phyloP scores from a whole-genome alignment of 2,797 vertebrate species.

The Nannoperca australis region DNA sequence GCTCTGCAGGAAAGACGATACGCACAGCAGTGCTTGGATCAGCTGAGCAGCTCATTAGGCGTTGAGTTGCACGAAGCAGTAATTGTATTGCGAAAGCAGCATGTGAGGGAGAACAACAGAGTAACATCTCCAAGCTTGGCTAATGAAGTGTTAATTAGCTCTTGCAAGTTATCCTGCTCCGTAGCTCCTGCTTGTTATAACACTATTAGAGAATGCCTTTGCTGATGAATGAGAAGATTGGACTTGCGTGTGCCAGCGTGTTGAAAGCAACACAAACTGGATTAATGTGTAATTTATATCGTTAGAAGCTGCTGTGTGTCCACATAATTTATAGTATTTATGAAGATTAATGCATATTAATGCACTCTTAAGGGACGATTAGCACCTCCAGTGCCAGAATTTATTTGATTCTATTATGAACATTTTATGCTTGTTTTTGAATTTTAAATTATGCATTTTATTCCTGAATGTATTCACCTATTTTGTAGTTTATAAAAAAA shows the following conservation, averaged over 20 bases:
- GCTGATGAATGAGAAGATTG: conserved; percentile 41
- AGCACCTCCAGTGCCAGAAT: conserved; percentile 56
- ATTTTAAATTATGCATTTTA: conserved; percentile 25
- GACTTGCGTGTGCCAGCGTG: conserved; percentile 9
- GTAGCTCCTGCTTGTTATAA: conserved; percentile 49
- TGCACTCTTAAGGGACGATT: conserved; percentile 26
- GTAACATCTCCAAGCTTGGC: conserved; percentile 41
- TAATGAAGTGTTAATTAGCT: conserved; percentile 72
- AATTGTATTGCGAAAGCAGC: conserved; percentile 41
- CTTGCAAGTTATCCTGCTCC: conserved; percentile 42
- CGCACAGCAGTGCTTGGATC: conserved; percentile 36
- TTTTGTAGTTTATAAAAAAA: conserved; percentile 8
- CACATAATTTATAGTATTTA: conserved; percentile 39
- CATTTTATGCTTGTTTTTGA: neutral
- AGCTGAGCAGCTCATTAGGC: conserved; percentile 53
- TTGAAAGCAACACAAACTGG: conserved; percentile 21
- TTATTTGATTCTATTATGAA: conserved; percentile 28
- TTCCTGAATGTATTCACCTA: conserved; percentile 33
- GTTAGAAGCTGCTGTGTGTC: conserved; percentile 38
- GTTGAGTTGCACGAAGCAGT: conserved; percentile 53
- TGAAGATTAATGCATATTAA: conserved; percentile 16
- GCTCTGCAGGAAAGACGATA: conserved; percentile 60
- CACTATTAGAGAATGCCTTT: conserved; percentile 38
- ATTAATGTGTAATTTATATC: conserved; percentile 12
- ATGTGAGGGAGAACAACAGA: conserved; percentile 36